Base-by-base conservation (phyloP, 2,888 invertebrate species). In the Cephus runcator region DNA sequence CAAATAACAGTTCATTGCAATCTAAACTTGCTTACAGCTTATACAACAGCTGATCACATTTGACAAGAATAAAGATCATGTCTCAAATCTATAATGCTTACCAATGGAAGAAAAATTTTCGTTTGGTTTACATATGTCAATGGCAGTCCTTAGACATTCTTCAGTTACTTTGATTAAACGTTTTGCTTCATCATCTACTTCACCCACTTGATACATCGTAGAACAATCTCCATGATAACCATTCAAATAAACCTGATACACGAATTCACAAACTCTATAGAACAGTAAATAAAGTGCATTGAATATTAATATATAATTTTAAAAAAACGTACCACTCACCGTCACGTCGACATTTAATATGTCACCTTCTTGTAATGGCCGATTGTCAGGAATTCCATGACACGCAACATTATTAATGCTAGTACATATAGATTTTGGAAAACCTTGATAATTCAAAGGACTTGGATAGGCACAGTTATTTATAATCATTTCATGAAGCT, bases 201-300 rank as follows among this genome's bases (percentile, higher is more conserved):
- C 92, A 0, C 98, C 98, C n/a, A 98, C 94, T 73, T 95, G 87
- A 92, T 95, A 97, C 34, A 98, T 98, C 88, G 95, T 95, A 4
- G 98, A 97, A 88, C 98, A 97, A 91, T 98, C 98, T 6, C 98
- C 98, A 92, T 98, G 98, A 91, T 94, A 96, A 11, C 97, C 97
- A 90, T 97, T 94, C 33, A 93, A 93, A 91, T 93, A 98, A 1
- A 97, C 95, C 96, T 96, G 85, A 77, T 90, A 89, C 77, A 76
- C 75, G 78, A 78, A 81, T 40, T 80, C 1, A 33, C 31, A 71
- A 12, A 69, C 33, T 23, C 69, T 73, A 12, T n/a, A 34, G 75
- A 68, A 81, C 11, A 68, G 76, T 15, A 75, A 74, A 75, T 36
- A 76, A 31, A 73, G 68, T 69, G 35, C 31, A 40, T 77, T 36